Evolutionary conservation across 1,140 invertebrate genomes (phyloP).

Genomic region (Papilio machaon): DNA sequence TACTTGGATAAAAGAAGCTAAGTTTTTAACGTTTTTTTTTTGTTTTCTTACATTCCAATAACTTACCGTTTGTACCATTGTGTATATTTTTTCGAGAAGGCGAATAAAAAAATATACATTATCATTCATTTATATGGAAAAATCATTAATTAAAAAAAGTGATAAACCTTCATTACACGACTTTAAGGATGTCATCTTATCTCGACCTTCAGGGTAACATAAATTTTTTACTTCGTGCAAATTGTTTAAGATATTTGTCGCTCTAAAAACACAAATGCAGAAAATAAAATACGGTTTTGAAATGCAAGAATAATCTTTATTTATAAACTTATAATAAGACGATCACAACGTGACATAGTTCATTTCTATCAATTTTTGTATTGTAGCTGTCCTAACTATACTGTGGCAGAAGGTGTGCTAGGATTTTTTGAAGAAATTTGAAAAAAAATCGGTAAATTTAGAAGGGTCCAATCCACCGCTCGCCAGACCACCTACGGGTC

Average conservation of each 20-base stretch:
- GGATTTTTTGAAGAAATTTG: background rate
- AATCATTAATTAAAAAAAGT: background rate
- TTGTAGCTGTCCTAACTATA: background rate
- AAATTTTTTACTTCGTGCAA: background rate
- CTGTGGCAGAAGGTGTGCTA: background rate
- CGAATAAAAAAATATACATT: background rate
- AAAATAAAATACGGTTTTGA: background rate
- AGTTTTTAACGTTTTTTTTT: no score
- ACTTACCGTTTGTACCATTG: slow-evolving; percentile 7
- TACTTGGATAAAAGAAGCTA: no score
- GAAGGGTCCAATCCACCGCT: background rate
- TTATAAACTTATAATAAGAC: background rate
- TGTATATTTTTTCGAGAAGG: slow-evolving; percentile 10
- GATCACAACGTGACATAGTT: background rate
- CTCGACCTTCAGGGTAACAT: background rate
- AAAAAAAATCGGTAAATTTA: background rate
- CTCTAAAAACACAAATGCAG: background rate
- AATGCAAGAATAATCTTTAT: background rate
- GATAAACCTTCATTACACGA: background rate
- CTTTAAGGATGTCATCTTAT: slow-evolving; percentile 6
- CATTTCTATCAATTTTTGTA: background rate
- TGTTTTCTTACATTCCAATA: background rate
- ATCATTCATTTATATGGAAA: slow-evolving; percentile 11
- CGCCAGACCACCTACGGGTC: background rate
- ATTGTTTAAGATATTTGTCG: background rate